Base-by-base conservation (phyloP, 1,140 invertebrate genomes). In the Caenorhabditis tropicalis region DNA sequence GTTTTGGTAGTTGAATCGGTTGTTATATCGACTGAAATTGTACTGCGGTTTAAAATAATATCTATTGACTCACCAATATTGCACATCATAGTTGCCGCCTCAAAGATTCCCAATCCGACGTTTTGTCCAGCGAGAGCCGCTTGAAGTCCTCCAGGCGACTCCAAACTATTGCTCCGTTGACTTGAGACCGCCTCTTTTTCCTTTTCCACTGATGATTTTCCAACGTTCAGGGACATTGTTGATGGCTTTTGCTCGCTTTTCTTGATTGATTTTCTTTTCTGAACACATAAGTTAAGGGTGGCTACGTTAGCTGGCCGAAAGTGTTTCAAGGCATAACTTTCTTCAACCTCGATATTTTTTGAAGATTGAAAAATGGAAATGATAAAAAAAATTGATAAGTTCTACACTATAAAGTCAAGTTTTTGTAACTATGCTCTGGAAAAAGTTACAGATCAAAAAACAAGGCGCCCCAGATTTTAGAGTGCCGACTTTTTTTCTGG, bases 181-280 rank as follows among this genome's bases (percentile, higher is more conserved):
- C 36, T n/a, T 1, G 65, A 74, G 7, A 39, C 36, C 0, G 36
- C n/a, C 19, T 74, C 65, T n/a, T 74, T 74, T n/a, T 21, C 65
- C 29, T 74, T 74, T 0, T 46, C 16, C 31, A 33, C 29, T 2
- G 29, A 16, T 24, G 10, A 7, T 2, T 24, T 46, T 46, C 36
- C 36, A 1, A 74, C 65, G n/a, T 74, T 74, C 36, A 74, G 36
- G 6, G 65, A 74, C 65, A 74, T 74, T 31, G 65, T 74, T 7
- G 65, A 74, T 10, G 65, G 65, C n/a, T 74, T 74, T 12, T 74
- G 65, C 4, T 74, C 65, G n/a, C 65, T 74, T 24, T 74, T 74
- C 65, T 74, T 74, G 36, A 74, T 74, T 6, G 65, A 74, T 46
- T 15, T 43, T 74, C 65, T 74, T 19, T 74, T 74, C 65, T 74